A percentile compares a stretch with the other conserved stretches of the same genome.
Conservation (phyloP, 1,140 invertebrate species). For the Dufourea novaeangliae region DNA sequence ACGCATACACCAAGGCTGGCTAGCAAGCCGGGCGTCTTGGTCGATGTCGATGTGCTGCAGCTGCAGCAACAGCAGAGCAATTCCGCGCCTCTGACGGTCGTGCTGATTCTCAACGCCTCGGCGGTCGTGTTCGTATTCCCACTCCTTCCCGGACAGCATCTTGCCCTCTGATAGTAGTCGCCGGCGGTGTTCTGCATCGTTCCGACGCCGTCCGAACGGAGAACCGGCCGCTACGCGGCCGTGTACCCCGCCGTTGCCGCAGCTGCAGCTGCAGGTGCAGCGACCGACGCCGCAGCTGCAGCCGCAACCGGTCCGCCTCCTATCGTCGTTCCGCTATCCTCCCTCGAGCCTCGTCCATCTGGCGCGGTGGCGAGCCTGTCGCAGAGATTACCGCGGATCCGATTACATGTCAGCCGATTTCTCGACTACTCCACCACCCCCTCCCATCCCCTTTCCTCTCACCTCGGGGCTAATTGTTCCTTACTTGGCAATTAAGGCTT, state of each 20-base stretch:
- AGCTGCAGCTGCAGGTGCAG: constrained; percentile 73
- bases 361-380: constrained; percentile 51
- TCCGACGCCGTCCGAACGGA: constrained; percentile 36
- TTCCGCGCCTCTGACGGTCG: constrained; percentile 71
- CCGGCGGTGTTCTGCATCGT: constrained; percentile 75
- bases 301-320: constrained; percentile 71
- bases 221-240: constrained; percentile 46
- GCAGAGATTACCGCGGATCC: constrained; percentile 15
- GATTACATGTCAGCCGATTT: constrained; percentile 21
- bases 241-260: constrained; percentile 29
- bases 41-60: constrained; percentile 73
- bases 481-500: constrained; percentile 6
- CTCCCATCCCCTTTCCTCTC: too few relatives aligned
- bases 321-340: constrained; percentile 66
- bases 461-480: constrained; percentile 27
- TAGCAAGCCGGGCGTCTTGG: constrained; percentile 80
- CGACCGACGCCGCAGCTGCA: constrained; percentile 74
- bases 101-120: constrained; percentile 66
- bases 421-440: too few relatives aligned
- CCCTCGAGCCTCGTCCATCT: constrained; percentile 65
- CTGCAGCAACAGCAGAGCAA: constrained; percentile 77
- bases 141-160: constrained; percentile 74
- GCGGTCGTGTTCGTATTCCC: constrained; percentile 63
- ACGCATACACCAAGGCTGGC: constrained; percentile 88
- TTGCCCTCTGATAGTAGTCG: constrained; percentile 76